Evolutionary conservation across 2,888 invertebrate species (phyloP), one percentile per base, ranked within the genome.

Genomic region (Zygogramma bicolorata): DNA sequence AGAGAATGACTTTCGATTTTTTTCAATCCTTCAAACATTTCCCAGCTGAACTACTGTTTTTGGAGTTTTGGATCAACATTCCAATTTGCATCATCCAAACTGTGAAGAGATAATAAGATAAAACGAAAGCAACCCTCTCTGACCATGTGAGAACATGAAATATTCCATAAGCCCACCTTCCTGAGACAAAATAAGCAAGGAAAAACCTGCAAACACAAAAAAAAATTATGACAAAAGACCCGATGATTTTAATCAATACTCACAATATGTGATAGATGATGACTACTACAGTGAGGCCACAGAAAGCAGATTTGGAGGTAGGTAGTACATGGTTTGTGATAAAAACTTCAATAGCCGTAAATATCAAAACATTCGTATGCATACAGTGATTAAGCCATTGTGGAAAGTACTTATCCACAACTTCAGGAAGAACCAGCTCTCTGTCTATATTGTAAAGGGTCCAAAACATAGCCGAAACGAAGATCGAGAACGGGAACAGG

Each of bases 401-500:
- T 18, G 79, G 78, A 27, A 79, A 34, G 18, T 65, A 74, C n/a
- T 74, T 67, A 25, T 79, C 79, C 57, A 70, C 62, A 61, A 75
- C 73, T 34, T 73, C 68, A 1, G 79, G 78, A 22, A 77, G 60
- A n/a, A 79, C 77, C 73, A 67, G 73, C 61, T 79, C 79, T 65
- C 79, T 71, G 69, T 79, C 70, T 13, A 79, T 76, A 34, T 63
- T 71, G 63, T 76, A 79, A 6, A 79, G 61, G 27, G 70, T 65
- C 79, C 79, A 79, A 53, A 79, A 79, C 75, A 76, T 75, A 25
- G 68, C 27, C 8, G 72, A 66, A 2, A 79, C 76, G 65, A 79
- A 77, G 18, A 79, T 29, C 0, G 78, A 67, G 42, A 70, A 76
- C 3, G 78, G 76, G 68, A 78, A 76, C 7, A 78, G 68, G 1